Evolutionary conservation across 1,140 invertebrate genomes (phyloP).

Genomic region (Akabosia matsudoensis): DNA sequence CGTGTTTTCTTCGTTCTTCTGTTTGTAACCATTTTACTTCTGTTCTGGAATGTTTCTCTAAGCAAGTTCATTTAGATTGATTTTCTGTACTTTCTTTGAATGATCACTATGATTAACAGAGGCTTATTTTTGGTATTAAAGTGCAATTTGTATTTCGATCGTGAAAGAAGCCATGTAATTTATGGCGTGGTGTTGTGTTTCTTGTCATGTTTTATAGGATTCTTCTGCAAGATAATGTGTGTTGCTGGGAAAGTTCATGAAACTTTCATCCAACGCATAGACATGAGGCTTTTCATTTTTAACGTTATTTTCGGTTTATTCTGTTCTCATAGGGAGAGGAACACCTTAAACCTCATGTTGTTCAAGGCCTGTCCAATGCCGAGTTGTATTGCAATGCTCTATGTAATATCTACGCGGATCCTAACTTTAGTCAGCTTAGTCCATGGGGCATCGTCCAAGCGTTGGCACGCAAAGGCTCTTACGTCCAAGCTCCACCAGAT

Average conservation of each 20-base stretch:
- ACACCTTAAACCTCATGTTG: conserved; percentile 88
- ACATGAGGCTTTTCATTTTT: not conserved
- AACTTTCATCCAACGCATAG: too few relatives aligned
- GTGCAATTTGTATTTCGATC: not conserved
- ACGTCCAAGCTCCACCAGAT: conserved; percentile 77
- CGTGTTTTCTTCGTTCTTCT: too few relatives aligned
- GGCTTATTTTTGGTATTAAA: not conserved
- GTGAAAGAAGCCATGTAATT: conserved; percentile 23
- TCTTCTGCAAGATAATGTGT: conserved; percentile 27
- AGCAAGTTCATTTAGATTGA: conserved; percentile 39
- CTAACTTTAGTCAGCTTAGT: conserved; percentile 90
- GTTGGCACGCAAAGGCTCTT: conserved; percentile 84
- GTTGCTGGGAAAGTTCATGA: not conserved
- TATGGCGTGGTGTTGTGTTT: conserved; percentile 20
- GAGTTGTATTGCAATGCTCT: conserved; percentile 93
- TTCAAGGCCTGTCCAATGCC: conserved; percentile 86
- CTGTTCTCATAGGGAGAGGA: conserved; percentile 73
- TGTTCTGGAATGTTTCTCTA: not conserved
- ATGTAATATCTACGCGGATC: conserved; percentile 94
- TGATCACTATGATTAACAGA: too few relatives aligned
- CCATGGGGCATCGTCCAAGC: conserved; percentile 91
- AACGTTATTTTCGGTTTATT: not conserved
- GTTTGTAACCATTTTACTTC: too few relatives aligned
- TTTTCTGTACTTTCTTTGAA: conserved; percentile 36
- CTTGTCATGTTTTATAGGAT: conserved; percentile 9